A percentile compares a stretch with the other conserved stretches of the same genome.
phyloP scores from a whole-genome alignment of 2,888 invertebrate species.

The Lasioglossum calceatum region DNA sequence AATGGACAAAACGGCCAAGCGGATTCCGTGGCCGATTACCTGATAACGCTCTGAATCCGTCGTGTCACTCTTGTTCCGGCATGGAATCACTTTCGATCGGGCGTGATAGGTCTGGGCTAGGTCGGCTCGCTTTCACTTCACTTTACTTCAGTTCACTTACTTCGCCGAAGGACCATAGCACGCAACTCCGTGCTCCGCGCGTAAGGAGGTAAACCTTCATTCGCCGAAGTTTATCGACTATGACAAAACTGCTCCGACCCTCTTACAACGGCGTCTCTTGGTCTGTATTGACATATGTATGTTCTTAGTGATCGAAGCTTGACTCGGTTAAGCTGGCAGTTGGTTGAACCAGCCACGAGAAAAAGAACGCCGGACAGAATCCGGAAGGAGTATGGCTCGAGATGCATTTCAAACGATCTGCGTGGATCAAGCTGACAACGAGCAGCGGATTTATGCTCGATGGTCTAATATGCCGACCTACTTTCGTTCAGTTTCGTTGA shows the following conservation, averaged over 20 bases:
- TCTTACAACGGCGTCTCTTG: background rate
- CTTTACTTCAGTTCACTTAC: slow-evolving; percentile 11
- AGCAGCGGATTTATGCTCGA: background rate
- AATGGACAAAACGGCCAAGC: slow-evolving; percentile 60
- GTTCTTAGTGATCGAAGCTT: background rate
- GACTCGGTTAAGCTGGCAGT: slow-evolving; percentile 5
- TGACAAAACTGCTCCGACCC: background rate
- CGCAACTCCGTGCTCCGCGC: background rate
- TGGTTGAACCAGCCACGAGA: background rate
- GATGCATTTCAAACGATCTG: background rate
- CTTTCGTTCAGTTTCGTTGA: background rate
- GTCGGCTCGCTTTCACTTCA: slow-evolving; percentile 33
- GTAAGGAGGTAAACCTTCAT: background rate
- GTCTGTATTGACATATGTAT: slow-evolving; percentile 2
- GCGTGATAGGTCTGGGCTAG: slow-evolving; percentile 28
- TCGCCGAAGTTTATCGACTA: slow-evolving; percentile 5
- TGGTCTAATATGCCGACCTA: background rate
- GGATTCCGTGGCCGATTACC: slow-evolving; percentile 60
- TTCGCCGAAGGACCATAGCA: background rate
- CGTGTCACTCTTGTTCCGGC: slow-evolving; percentile 34
- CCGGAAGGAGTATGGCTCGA: background rate
- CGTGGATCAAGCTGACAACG: background rate
- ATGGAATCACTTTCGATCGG: slow-evolving; percentile 48
- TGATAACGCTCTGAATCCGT: slow-evolving; percentile 50
- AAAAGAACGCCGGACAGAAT: background rate